Evolutionary conservation across 2,113 vertebrate genomes (phyloP).

Genomic region (Ptychochromis oligacanthus): DNA sequence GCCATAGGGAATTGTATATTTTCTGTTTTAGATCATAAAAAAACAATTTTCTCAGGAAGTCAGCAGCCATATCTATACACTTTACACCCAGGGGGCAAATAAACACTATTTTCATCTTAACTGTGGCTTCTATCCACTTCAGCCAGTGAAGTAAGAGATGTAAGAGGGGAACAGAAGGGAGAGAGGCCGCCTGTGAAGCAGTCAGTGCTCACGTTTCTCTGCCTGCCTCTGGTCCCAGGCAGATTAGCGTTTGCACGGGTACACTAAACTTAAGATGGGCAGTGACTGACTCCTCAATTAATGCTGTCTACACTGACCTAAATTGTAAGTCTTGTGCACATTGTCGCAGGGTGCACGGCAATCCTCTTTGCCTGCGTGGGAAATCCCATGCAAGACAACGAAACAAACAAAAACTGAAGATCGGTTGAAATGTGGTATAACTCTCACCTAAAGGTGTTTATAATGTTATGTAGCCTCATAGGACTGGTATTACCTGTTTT

Average conservation of each 20-base stretch:
- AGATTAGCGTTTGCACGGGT: constrained; percentile 72
- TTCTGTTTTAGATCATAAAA: neutral
- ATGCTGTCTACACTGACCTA: constrained; percentile 63
- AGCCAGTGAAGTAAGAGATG: neutral
- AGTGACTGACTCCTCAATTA: constrained; percentile 59
- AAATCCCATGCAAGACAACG: neutral
- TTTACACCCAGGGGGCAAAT: neutral
- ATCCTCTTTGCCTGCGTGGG: constrained; percentile 2
- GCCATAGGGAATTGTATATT: neutral
- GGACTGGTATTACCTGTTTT: neutral
- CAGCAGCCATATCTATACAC: neutral
- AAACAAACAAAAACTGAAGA: neutral
- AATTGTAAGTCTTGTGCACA: constrained; percentile 37
- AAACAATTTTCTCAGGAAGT: neutral
- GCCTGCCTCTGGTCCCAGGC: constrained; percentile 58
- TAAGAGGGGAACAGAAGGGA: neutral
- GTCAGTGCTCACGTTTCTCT: constrained; percentile 72
- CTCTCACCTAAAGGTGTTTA: neutral
- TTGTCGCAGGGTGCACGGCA: neutral
- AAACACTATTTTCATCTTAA: neutral
- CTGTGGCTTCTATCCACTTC: neutral
- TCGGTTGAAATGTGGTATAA: neutral
- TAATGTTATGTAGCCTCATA: neutral
- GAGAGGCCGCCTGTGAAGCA: constrained; percentile 21
- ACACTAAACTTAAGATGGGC: constrained; percentile 55